Evolutionary conservation across 2,888 invertebrate genomes (phyloP).

Genomic region (Hypercompe scribonia): DNA sequence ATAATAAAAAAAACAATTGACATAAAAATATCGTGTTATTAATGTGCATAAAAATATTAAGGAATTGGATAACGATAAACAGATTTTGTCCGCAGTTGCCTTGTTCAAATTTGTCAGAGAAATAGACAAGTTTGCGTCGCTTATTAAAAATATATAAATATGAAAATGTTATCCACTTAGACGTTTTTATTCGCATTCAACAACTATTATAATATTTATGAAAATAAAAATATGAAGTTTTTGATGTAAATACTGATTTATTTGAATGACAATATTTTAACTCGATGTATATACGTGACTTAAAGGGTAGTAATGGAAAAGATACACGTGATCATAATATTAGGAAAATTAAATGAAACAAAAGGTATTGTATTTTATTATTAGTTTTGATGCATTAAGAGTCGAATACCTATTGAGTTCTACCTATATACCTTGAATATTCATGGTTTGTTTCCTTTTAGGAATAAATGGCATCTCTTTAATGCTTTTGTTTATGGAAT

Average conservation of each 20-base stretch:
- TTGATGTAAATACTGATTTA: background rate
- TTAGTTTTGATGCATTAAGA: background rate
- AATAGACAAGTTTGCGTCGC: background rate
- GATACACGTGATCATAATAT: background rate
- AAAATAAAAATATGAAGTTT: background rate
- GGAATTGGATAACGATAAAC: background rate
- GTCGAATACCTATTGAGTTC: background rate
- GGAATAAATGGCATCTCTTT: background rate
- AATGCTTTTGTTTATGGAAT: background rate
- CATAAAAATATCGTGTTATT: background rate
- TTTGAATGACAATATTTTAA: background rate
- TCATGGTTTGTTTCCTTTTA: background rate
- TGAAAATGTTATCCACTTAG: background rate
- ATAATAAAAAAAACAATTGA: background rate
- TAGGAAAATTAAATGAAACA: background rate
- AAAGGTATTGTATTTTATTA: background rate
- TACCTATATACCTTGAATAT: background rate
- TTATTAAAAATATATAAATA: background rate
- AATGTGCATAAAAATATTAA: background rate
- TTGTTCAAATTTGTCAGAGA: background rate
- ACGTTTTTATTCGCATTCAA: too few relatives aligned
- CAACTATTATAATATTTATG: too few relatives aligned
- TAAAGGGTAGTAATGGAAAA: conserved; percentile 1
- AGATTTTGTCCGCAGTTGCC: background rate
- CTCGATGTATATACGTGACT: background rate